phyloP scores from a whole-genome alignment of 2,888 invertebrate species.

The Alcis repandata region DNA sequence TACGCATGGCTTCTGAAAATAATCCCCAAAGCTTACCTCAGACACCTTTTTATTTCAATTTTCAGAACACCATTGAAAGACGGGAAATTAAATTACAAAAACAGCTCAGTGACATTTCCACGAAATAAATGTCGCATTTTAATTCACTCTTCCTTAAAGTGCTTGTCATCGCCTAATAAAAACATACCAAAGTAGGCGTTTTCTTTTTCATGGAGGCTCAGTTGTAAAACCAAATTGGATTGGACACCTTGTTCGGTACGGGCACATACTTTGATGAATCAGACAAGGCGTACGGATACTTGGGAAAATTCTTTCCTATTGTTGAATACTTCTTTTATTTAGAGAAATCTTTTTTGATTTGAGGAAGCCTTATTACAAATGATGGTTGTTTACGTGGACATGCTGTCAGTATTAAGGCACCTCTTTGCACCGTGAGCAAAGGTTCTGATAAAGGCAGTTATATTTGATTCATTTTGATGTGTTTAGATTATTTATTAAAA shows the following conservation, averaged over 20 bases:
- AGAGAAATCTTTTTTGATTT: not conserved
- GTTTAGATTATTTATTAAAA: too few species aligned
- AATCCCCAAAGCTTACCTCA: not conserved
- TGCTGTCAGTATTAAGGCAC: too few species aligned
- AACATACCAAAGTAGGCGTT: constrained; percentile 43
- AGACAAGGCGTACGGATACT: not conserved
- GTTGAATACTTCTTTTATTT: not conserved
- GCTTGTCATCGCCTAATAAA: constrained; percentile 48
- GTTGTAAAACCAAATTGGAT: constrained; percentile 43
- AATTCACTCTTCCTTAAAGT: constrained; percentile 45
- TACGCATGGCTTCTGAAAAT: not conserved
- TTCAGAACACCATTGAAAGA: constrained; percentile 5
- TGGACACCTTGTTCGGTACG: constrained; percentile 31
- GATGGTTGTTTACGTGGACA: too few species aligned
- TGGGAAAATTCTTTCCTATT: not conserved
- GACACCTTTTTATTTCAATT: constrained; percentile 3
- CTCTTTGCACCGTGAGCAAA: too few species aligned
- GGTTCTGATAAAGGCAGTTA: too few species aligned
- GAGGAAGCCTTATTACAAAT: too few species aligned
- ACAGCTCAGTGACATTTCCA: constrained; percentile 30
- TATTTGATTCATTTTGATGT: too few species aligned
- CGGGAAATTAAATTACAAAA: constrained; percentile 18
- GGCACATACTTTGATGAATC: constrained; percentile 14
- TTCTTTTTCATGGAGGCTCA: constrained; percentile 41
- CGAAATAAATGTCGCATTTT: constrained; percentile 45